These are phyloP conservation scores for Artibeus lituratus DNA, from an alignment of 2,797 vertebrate species.

Conservation along the genomic window DNA sequence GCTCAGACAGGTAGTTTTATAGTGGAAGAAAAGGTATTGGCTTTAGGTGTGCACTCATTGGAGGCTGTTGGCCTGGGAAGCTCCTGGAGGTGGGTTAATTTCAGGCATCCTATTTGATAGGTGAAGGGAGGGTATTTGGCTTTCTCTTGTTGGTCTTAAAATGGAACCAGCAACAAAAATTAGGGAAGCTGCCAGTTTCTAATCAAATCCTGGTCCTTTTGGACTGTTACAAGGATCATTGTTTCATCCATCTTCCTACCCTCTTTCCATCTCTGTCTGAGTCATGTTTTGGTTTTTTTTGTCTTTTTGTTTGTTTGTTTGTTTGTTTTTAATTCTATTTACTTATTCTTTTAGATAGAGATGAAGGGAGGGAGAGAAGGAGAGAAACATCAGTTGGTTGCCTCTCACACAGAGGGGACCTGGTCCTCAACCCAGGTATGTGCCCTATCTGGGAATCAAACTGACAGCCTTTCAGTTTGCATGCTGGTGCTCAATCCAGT, in stretches of 20 bases:
- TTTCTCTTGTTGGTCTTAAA: not conserved
- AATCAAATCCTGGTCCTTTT: not conserved
- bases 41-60: not conserved
- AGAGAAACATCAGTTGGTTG: too few relatives aligned
- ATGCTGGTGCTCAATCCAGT: too few relatives aligned
- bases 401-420: too few relatives aligned
- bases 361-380: too few relatives aligned
- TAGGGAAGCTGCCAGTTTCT: not conserved
- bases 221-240: not conserved
- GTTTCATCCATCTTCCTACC: not conserved
- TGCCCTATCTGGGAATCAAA: too few relatives aligned
- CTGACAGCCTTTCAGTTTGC: too few relatives aligned
- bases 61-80: not conserved
- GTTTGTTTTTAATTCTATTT: too few relatives aligned
- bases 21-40: not conserved
- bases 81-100: not conserved
- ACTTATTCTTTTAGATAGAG: too few relatives aligned
- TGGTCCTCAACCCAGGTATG: too few relatives aligned
- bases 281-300: too few relatives aligned
- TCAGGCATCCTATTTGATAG: too few relatives aligned
- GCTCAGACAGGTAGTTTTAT: not conserved
- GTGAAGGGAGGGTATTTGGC: not conserved
- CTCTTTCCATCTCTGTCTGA: not conserved
- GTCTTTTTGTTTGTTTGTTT: not conserved
- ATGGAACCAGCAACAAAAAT: not conserved